Evolutionary conservation across 2,797 vertebrate species (phyloP), one percentile per base, ranked within the genome.

Genomic region (Scomberomorus guttatus): DNA sequence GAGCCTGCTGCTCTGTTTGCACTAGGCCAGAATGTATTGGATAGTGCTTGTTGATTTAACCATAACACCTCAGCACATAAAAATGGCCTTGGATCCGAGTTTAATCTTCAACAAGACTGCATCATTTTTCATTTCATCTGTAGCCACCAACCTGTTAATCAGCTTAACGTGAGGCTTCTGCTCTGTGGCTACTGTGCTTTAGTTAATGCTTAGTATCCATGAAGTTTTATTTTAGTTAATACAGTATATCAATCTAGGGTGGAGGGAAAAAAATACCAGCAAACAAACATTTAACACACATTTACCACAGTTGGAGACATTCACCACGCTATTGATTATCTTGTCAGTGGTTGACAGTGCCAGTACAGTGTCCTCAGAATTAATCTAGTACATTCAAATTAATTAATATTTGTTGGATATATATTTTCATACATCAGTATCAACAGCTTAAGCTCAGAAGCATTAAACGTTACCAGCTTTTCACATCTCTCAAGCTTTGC

Each of bases 21-120:
- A 87, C 86, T 83, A 22, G 76, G 85, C 87, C 87, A 67, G 78
- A 79, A 86, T 62, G 60, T 64, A 87, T 90, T 90, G 89, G 92
- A 90, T 86, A 84, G 81, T 61, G 85, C 87, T 83, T 93, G 92
- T 91, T 91, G 90, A 91, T 92, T 92, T 91, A 93, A 90, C 89
- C 85, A 88, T 86, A 91, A 92, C 89, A 85, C 88, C 87, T 84
- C 73, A 57, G 85, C 83, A 81, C 85, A 75, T 86, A 85, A 88
- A 93, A 89, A 88, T 68, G 81, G 75, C 83, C 79, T 80, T 67
- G 83, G 86, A 86, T 85, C 72, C 27, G 10, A 72, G 85, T 90
- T 91, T 91, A 87, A 92, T 88, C 77, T 92, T 88, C 77, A 90
- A 84, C 80, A 75, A 77, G 68, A 48, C 68, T 18, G 61, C 62